These are phyloP conservation scores for Drosophila pruinosa DNA, from an alignment of 1,140 invertebrate species.

Conservation along the genomic window DNA sequence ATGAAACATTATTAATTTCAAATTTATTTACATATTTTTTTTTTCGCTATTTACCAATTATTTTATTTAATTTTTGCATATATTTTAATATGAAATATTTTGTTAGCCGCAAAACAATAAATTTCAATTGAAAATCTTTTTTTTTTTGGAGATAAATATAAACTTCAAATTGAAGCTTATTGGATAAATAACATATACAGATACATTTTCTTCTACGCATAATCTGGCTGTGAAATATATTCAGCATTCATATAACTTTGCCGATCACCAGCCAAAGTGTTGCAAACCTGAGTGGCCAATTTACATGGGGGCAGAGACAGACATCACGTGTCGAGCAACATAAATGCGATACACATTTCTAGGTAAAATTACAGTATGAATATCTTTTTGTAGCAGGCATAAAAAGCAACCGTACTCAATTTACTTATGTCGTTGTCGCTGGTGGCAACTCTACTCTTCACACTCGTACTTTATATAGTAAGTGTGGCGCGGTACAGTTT, in stretches of 20 bases:
- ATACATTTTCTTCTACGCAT: no score
- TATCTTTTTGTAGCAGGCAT: not conserved
- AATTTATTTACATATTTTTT: no score
- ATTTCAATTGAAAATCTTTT: no score
- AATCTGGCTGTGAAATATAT: not conserved
- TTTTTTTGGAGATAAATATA: no score
- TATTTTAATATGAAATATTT: no score
- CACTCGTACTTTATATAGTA: not conserved
- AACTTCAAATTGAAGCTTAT: no score
- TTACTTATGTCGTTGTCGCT: not conserved
- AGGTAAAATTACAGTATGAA: not conserved
- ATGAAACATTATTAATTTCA: no score
- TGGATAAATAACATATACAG: no score
- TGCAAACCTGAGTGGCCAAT: not conserved
- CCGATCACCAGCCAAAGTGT: not conserved
- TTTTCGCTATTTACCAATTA: no score
- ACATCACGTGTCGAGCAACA: not conserved
- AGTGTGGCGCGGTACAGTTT: not conserved
- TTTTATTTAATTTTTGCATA: no score
- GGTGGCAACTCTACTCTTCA: not conserved
- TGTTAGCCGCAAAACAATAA: no score
- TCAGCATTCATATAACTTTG: not conserved
- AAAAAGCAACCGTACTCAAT: not conserved
- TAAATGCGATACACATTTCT: not conserved
- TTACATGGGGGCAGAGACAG: not conserved